Evolutionary conservation across 2,888 invertebrate genomes (phyloP), one percentile per base, ranked within the genome.

Genomic region (Adelognathus sp.): DNA sequence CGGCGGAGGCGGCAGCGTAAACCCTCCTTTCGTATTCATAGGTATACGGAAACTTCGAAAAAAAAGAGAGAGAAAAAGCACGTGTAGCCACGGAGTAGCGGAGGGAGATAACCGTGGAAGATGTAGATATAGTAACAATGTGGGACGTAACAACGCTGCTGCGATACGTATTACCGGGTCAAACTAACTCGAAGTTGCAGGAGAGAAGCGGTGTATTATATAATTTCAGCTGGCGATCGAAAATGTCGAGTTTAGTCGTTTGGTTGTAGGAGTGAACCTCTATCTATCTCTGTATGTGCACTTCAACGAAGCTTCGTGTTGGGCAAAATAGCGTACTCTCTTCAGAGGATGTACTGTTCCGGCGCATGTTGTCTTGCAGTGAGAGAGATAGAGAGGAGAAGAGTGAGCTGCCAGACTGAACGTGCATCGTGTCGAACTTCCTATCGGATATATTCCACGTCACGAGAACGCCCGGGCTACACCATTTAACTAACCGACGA

Each of bases 401-500:
- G n/a, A n/a, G n/a, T n/a, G n/a, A n/a, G 11, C 36, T n/a, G 36
- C 9, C 46, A n/a, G 46, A 16, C 33, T 33, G 31, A 44, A 31
- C 36, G 58, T 60, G 70, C 58, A 70, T 70, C 58, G 70, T 70
- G 70, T 70, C 70, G 70, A 70, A 70, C 36, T 70, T 70, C 58
- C 70, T 58, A 60, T 70, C 70, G 24, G 33, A 36, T 36, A 39
- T 60, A 46, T 50, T 52, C 36, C 36, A 66, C 52, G 52, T 66
- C 52, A 52, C 46, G 33, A 58, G 58, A 50, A 70, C 46, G 58
- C 36, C 70, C 50, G 60, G 70, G 70, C 70, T 60, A 60, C 70
- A 70, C 58, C 70, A 46, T 70, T 70, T 70, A 70, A 70, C 70
- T 70, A 70, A 70, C 70, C 33, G 60, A 33, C 70, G 70, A 70